Base-by-base conservation (phyloP, 2,113 vertebrate species). In the Manacus vitellinus region DNA sequence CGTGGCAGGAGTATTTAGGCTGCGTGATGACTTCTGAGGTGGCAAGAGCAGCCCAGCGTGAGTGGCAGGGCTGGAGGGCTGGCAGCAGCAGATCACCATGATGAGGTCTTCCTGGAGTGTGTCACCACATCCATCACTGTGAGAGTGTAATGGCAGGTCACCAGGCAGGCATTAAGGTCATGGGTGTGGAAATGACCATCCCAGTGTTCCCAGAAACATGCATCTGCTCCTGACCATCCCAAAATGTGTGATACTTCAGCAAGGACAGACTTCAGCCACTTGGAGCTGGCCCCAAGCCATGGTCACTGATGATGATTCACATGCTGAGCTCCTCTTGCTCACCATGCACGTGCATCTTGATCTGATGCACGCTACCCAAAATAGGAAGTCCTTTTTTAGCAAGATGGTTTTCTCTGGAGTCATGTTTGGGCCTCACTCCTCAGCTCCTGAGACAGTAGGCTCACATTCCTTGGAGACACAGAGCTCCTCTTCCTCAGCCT, bases 1-100 rank as follows among this genome's bases (percentile, higher is more conserved):
- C 0, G 0, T n/a, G 27, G 9, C 1, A 4, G 41, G 52, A 85
- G 12, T 90, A 15, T 49, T 47, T 28, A 58, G 72, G n/a, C 11
- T 79, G 56, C 79, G 22, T 41, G 62, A 65, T 49, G 44, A 37
- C 10, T 90, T 61, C 44, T 85, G 66, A 96, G 33, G 16, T 54
- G 22, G 31, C 28, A 54, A 70, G 41, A 74, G 65, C 68, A 73
- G 18, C 28, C 27, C 30, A 16, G 7, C 7, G 25, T 71, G 65
- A 83, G 37, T 49, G 51, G 46, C 25, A 44, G 19, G 20, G 66
- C 35, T 71, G 47, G 39, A 67, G 33, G 43, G 6, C 46, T 77
- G 55, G n/a, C 23, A 55, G 35, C 52, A 23, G 1, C 43, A 33
- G 84, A 74, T 68, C 65, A 58, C 77, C 28, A 12, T 0, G 0